Base-by-base conservation (phyloP, 2,888 invertebrate species). In the Amphipyra berbera region DNA sequence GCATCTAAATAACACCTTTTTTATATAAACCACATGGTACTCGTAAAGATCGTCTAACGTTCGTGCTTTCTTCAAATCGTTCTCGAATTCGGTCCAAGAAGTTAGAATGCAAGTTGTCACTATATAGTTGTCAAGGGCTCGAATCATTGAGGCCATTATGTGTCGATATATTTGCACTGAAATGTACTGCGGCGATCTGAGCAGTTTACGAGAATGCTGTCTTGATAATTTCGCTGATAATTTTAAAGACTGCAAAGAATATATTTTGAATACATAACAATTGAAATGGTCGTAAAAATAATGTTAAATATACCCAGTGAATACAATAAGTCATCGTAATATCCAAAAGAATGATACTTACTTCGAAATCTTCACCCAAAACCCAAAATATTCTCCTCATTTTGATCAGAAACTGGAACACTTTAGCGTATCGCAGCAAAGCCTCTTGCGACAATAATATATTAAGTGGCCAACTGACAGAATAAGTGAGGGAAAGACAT, bases 361-460 rank as follows among this genome's bases (percentile, higher is more conserved):
- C 96, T 94, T 96, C 92, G 88, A 96, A 97, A 76, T 96, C 96
- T 78, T 96, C 96, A 53, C 97, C 96, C 44, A 98, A 87, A 13
- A 97, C 96, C 96, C 97, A 97, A 52, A 96, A 96, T n/a, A 97
- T 96, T 58, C 97, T 95, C 56, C 97, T 96, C 79, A 98, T 95
- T 88, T 97, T 97, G 55, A 98, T 84, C 41, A 98, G 88, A 86
- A 97, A 97, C 82, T 96, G 96, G 83, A 98, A 98, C 0, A 98
- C 96, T 76, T 96, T 96, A 0, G 96, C 96, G 81, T 97, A 98
- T 75, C 97, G 96, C 12, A 95, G 88, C 68, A 98, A 88, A 0
- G 97, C 96, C 73, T 97, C 96, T 0, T 96, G 96, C 7, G 97
- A 97, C 55, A 98, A 87, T 55, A 98, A 95, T 42, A 98, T 96